A percentile compares a stretch with the other conserved stretches of the same genome.
Conservation (phyloP, 2,888 invertebrate genomes). For the Boloria euphrosyne region DNA sequence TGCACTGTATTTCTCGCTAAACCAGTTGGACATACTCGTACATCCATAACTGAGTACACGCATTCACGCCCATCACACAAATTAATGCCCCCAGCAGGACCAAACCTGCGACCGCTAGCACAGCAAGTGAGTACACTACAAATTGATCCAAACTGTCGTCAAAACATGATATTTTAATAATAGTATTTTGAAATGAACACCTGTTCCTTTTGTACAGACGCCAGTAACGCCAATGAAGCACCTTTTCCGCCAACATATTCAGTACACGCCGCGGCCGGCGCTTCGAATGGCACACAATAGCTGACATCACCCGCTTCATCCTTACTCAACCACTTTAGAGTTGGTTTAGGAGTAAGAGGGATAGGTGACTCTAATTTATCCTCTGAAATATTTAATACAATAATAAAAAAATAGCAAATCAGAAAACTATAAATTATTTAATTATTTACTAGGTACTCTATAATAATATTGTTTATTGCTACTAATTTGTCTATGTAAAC, state of each 20-base stretch:
- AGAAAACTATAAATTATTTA: background rate
- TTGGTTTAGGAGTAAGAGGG: constrained; percentile 46
- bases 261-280: constrained; percentile 75
- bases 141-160: no score
- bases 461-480: no score
- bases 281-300: constrained; percentile 71
- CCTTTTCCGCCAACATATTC: constrained; percentile 90
- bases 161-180: no score
- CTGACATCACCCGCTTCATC: constrained; percentile 52
- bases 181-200: constrained; percentile 50
- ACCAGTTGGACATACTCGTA: no score
- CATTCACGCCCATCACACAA: no score
- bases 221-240: constrained; percentile 86
- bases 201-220: constrained; percentile 65
- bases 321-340: constrained; percentile 56
- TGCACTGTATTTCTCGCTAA: no score
- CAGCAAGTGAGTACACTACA: no score
- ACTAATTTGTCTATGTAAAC: no score
- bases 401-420: background rate
- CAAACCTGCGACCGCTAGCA: no score
- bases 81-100: no score
- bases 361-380: constrained; percentile 45
- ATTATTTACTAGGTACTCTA: no score
- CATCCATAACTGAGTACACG: no score
- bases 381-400: constrained; percentile 35